phyloP scores from a whole-genome alignment of 2,888 invertebrate species.

The Liopterus haemorrhoidalis region DNA sequence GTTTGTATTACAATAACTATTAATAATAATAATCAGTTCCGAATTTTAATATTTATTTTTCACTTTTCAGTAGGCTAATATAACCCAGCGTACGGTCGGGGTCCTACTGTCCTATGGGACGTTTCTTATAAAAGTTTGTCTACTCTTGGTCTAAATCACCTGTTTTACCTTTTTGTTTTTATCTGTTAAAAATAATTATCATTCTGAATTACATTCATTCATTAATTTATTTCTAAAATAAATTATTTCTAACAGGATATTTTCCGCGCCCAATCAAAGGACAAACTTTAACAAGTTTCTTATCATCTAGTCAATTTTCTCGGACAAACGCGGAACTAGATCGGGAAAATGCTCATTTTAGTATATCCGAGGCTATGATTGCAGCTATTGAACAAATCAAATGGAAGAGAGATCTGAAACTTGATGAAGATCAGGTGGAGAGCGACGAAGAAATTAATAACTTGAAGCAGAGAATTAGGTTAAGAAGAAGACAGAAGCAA shows the following conservation, averaged over 20 bases:
- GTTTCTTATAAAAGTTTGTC: too few relatives aligned
- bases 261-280: conserved; percentile 60
- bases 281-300: conserved; percentile 66
- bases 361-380: conserved; percentile 76
- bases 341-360: conserved; percentile 81
- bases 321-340: conserved; percentile 70
- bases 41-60: too few relatives aligned
- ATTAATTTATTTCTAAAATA: conserved; percentile 4
- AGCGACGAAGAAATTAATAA: conserved; percentile 62
- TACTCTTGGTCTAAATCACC: too few relatives aligned
- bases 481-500: conserved; percentile 51
- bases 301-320: conserved; percentile 65
- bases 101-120: too few relatives aligned
- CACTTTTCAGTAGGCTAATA: too few relatives aligned
- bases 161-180: too few relatives aligned
- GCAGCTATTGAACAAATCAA: conserved; percentile 72
- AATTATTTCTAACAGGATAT: conserved; percentile 35
- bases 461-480: conserved; percentile 57
- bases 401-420: conserved; percentile 51
- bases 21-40: too few relatives aligned
- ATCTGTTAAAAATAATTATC: conserved; percentile 8
- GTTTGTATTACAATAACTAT: too few relatives aligned
- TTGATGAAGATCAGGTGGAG: conserved; percentile 49
- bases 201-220: conserved; percentile 1
- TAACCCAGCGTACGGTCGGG: too few relatives aligned